Base-by-base conservation (phyloP, 2,888 invertebrate species). In the Diarsia dahlii region DNA sequence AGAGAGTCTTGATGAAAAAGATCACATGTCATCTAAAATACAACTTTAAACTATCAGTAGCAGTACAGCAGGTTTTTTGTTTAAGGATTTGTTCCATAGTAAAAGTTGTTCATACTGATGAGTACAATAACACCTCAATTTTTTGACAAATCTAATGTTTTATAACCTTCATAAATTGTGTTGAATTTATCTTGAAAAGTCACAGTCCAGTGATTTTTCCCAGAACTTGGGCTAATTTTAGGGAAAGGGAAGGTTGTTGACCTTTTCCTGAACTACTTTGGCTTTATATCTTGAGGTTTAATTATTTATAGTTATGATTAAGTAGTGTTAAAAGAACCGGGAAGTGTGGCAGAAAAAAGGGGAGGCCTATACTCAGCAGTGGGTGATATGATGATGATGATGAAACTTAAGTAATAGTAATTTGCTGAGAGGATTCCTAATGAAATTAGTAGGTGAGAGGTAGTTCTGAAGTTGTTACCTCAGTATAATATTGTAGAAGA, bases 161-260 rank as follows among this genome's bases (percentile, higher is more conserved):
- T n/a, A 12, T 15, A 18, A 54, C 34, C 56, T 71, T 46, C 15
- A 56, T 18, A 67, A 46, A 23, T 60, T 52, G 34, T 77, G 20
- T 60, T n/a, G 20, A 46, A 69, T 56, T 23, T 20, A 52, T 69
- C 48, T 18, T 20, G 13, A 13, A 45, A 39, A 23, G 64, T 82
- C 34, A 50, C 71, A 71, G 52, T 76, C n/a, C 34, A 66, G 12
- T 82, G 65, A 28, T n/a, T 69, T 70, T 23, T 71, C 67, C 39
- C 46, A 45, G 71, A 76, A 56, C 56, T 46, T 34, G n/a, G 58
- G 5, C 9, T 45, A 46, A 79, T 46, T 63, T n/a, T 50, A 66
- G 62, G 48, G 65, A 56, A 80, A 69, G 62, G 45, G 39, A 39
- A 69, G 62, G 52, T 80, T 12, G 15, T 18, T 54, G 63, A 81